A percentile compares a stretch with the other conserved stretches of the same genome.
These are phyloP conservation scores for Mustelus asterias DNA, from an alignment of 2,113 vertebrate species.

Conservation along the genomic window DNA sequence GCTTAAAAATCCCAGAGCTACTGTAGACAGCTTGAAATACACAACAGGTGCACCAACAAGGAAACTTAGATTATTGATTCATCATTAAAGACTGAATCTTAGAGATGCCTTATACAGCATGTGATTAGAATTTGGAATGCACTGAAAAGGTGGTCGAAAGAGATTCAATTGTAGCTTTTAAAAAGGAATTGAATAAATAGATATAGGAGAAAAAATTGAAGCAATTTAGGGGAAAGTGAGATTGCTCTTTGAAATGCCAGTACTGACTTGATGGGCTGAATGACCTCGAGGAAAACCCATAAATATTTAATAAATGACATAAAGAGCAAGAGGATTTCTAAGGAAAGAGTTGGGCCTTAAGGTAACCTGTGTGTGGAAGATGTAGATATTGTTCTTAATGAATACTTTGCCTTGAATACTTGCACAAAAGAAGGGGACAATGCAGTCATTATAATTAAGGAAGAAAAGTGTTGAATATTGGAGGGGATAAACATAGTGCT, in stretches of 20 bases:
- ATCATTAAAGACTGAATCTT: not conserved
- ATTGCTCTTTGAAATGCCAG: not conserved
- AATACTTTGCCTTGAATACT: too few species aligned
- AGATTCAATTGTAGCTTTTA: not conserved
- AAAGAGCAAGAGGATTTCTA: too few species aligned
- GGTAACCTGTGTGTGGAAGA: too few species aligned
- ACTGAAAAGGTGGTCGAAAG: not conserved
- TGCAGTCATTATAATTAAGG: too few species aligned
- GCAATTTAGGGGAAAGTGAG: not conserved
- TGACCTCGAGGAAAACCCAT: not conserved
- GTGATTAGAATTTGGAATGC: not conserved
- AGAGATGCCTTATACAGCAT: not conserved
- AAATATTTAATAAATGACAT: too few species aligned
- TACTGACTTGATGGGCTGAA: not conserved
- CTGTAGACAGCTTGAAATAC: not conserved
- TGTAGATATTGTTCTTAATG: too few species aligned
- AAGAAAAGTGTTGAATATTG: too few species aligned
- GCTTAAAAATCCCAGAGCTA: not conserved
- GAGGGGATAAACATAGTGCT: too few species aligned
- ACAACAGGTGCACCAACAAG: not conserved
- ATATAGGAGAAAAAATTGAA: not conserved
- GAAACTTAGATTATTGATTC: not conserved
- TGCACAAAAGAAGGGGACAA: too few species aligned
- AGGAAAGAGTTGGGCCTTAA: too few species aligned
- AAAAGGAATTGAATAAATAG: not conserved